These are phyloP conservation scores for Hirundichthys speculiger DNA, from an alignment of 2,113 vertebrate species.

Conservation along the genomic window DNA sequence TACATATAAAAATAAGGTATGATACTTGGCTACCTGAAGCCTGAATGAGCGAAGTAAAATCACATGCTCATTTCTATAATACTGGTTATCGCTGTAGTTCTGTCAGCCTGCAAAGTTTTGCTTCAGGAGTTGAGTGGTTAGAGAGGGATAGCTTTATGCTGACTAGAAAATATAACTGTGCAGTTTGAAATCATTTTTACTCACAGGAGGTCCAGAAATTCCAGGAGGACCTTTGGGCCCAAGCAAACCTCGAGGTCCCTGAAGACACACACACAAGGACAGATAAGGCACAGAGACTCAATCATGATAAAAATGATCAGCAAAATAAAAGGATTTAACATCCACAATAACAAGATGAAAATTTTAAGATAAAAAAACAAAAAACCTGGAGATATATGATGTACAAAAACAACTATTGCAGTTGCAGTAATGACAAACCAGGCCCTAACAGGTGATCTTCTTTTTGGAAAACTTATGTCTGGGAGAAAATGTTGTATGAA, in stretches of 20 bases:
- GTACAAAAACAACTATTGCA: no score
- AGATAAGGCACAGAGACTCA: background rate
- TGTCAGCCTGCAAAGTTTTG: background rate
- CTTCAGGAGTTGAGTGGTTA: constrained; percentile 16
- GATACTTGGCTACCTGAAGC: no score
- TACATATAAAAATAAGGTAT: no score
- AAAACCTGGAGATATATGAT: no score
- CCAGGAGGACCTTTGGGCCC: constrained; percentile 94
- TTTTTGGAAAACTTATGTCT: no score
- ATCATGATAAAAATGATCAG: background rate
- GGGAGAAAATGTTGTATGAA: no score
- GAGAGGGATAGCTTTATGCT: constrained; percentile 8
- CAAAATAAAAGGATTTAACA: background rate
- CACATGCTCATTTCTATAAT: background rate
- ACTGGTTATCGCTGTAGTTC: constrained; percentile 3
- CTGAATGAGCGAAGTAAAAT: background rate
- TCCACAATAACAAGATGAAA: background rate
- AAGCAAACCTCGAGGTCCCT: constrained; percentile 94
- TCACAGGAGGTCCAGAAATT: constrained; percentile 92
- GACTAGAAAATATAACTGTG: constrained; percentile 1
- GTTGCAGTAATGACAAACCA: no score
- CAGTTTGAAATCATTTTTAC: constrained; percentile 54
- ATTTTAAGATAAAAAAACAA: no score
- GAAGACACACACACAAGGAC: constrained; percentile 28
- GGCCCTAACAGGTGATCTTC: no score